Conservation (phyloP, 2,113 vertebrate genomes). For the Riparia riparia region DNA sequence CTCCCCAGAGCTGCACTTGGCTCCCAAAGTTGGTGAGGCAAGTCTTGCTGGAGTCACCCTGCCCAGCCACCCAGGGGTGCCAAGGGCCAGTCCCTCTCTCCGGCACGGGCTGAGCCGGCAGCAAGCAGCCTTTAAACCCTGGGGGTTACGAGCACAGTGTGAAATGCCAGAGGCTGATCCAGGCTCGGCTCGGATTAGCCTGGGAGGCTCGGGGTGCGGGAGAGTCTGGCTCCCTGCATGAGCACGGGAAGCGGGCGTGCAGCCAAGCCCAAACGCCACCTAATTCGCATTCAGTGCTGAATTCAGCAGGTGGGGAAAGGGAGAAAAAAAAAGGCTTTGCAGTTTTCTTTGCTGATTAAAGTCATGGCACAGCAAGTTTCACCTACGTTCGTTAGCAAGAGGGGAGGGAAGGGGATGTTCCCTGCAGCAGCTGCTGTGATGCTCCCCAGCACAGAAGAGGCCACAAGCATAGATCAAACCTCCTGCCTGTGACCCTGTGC, state of each 20-base stretch:
- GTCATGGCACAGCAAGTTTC: slow-evolving; percentile 65
- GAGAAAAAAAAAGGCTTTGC: neutral
- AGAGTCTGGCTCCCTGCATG: neutral
- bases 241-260: neutral
- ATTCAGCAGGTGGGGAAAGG: slow-evolving; percentile 61
- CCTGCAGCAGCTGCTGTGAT: slow-evolving; percentile 9
- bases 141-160: rapidly evolving
- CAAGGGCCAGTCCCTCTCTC: rapidly evolving
- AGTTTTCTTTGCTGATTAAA: slow-evolving; percentile 66
- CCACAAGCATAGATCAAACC: rapidly evolving
- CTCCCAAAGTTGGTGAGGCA: neutral
- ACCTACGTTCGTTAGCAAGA: slow-evolving; percentile 39
- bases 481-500: neutral
- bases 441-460: neutral
- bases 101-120: rapidly evolving
- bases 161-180: neutral
- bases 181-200: neutral
- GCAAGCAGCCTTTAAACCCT: neutral
- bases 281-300: neutral
- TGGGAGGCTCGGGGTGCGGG: neutral
- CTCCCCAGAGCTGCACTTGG: neutral
- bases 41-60: neutral
- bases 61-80: neutral
- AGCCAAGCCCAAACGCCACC: slow-evolving; percentile 18
- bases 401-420: slow-evolving; percentile 4